Conservation (phyloP, 2,888 invertebrate genomes). For the Rhagophthalmus giganteus region DNA sequence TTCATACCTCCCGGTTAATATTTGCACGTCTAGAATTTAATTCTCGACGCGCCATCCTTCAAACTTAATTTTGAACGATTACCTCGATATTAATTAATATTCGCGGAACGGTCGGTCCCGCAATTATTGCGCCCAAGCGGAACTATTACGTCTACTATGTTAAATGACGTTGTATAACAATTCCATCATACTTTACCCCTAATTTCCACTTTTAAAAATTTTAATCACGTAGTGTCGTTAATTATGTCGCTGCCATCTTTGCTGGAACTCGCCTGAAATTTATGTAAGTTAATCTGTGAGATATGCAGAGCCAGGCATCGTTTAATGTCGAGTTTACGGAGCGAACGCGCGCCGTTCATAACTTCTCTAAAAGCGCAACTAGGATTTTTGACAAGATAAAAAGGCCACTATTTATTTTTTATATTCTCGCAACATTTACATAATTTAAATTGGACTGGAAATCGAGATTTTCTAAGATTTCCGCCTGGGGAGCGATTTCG, state of each 20-base stretch:
- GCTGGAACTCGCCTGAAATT: slow-evolving; percentile 43
- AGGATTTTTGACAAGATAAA: slow-evolving; percentile 11
- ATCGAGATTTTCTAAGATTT: slow-evolving; percentile 26
- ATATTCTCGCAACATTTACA: slow-evolving; percentile 31
- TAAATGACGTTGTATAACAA: too few relatives aligned
- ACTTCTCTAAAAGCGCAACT: slow-evolving; percentile 8
- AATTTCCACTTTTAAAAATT: slow-evolving; percentile 46
- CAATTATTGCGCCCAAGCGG: too few relatives aligned
- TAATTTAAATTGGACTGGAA: slow-evolving; percentile 26
- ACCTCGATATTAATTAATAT: too few relatives aligned
- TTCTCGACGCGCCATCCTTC: too few relatives aligned
- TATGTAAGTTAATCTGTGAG: slow-evolving; percentile 52
- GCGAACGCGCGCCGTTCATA: slow-evolving; percentile 42
- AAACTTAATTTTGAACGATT: too few relatives aligned
- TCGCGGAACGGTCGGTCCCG: too few relatives aligned
- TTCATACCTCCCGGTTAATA: too few relatives aligned
- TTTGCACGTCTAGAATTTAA: too few relatives aligned
- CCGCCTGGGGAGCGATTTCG: slow-evolving; percentile 24
- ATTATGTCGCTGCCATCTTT: slow-evolving; percentile 51
- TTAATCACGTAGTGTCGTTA: slow-evolving; percentile 54
- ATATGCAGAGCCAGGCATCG: slow-evolving; percentile 41
- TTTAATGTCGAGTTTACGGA: slow-evolving; percentile 41
- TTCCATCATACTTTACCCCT: too few relatives aligned
- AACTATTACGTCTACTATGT: too few relatives aligned
- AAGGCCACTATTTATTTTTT: slow-evolving; percentile 19